Evolutionary conservation across 1,140 invertebrate species (phyloP), one percentile per base, ranked within the genome.

Genomic region (Yoshiicerus persimilis): DNA sequence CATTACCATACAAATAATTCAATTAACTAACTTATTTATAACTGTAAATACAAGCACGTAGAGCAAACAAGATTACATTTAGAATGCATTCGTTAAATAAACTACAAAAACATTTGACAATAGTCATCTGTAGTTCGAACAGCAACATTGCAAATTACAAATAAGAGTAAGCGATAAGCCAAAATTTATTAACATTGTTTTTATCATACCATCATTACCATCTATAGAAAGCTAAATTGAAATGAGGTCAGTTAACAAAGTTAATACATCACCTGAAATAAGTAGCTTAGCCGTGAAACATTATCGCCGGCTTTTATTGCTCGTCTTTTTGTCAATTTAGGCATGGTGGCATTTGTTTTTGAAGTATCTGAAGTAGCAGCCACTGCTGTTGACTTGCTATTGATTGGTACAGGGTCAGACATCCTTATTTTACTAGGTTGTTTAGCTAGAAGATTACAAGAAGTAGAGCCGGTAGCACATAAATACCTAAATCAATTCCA

Each of bases 191-290:
- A n/a, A n/a, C n/a, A n/a, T n/a, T n/a, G n/a, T n/a, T n/a, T n/a
- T n/a, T n/a, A n/a, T n/a, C n/a, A n/a, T n/a, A n/a, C n/a, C n/a
- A n/a, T n/a, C n/a, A n/a, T n/a, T n/a, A n/a, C n/a, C n/a, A n/a
- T n/a, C n/a, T n/a, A n/a, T n/a, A n/a, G n/a, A n/a, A n/a, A n/a
- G n/a, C n/a, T n/a, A n/a, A n/a, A n/a, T n/a, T n/a, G n/a, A n/a
- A n/a, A n/a, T n/a, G n/a, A n/a, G n/a, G 39, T 41, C 16, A 41
- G 16, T 41, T 11, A 20, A 20, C 16, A 56, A 56, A n/a, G n/a
- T 56, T 56, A n/a, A n/a, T 30, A 75, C 20, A 3, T 87, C 64
- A 89, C 89, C 85, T 89, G 89, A 36, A 70, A 88, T 23, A 89
- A 38, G 56, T 88, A 89, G 39, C 84, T 88, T 20, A 89, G 25